A percentile compares a stretch with the other conserved stretches of the same genome.
phyloP scores from a whole-genome alignment of 92 coral and sea anemone species.

The Porites evermanni region DNA sequence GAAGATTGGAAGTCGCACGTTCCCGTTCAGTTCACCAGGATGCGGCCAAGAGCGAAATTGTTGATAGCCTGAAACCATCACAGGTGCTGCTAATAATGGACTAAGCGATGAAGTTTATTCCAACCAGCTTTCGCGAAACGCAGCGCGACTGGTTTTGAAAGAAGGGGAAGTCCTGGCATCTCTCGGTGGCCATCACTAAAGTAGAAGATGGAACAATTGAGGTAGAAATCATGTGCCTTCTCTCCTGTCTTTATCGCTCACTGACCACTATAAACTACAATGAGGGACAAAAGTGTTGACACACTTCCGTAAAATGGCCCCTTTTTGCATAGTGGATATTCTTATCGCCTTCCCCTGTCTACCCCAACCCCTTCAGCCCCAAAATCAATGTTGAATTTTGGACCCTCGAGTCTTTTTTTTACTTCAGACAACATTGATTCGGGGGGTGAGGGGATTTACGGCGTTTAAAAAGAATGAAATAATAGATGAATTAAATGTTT shows the following conservation, averaged over 20 bases:
- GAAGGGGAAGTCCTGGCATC: slow-evolving; percentile 22
- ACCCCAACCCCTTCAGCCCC: too few relatives aligned
- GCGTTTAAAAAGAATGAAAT: too few relatives aligned
- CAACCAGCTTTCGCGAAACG: slow-evolving; percentile 3
- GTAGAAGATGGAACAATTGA: slow-evolving; percentile 9
- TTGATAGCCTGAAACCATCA: slow-evolving; percentile 4
- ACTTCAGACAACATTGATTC: too few relatives aligned
- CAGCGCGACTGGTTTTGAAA: slow-evolving; percentile 28
- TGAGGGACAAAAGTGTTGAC: too few relatives aligned
- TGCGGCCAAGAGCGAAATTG: slow-evolving; percentile 21
- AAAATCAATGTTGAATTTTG: too few relatives aligned
- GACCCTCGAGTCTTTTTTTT: too few relatives aligned
- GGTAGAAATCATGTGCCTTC: slow-evolving; percentile 18
- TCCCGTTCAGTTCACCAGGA: slow-evolving; percentile 34
- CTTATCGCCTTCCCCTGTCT: too few relatives aligned
- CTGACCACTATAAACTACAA: slow-evolving; percentile 4
- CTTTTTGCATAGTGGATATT: too few relatives aligned
- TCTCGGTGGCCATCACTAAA: slow-evolving; percentile 26
- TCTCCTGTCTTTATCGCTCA: slow-evolving; percentile 15
- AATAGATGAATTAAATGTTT: too few relatives aligned
- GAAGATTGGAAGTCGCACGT: slow-evolving; percentile 37
- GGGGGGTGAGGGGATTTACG: too few relatives aligned
- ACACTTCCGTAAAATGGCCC: too few relatives aligned
- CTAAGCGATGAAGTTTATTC: slow-evolving; percentile 14
- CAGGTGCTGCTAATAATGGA: slow-evolving; percentile 39